Percentiles rank a stretch among this genome's conserved stretches.
These are phyloP conservation scores for Caenorhabditis drosophilae DNA, from an alignment of 2,888 invertebrate species.

Conservation along the genomic window DNA sequence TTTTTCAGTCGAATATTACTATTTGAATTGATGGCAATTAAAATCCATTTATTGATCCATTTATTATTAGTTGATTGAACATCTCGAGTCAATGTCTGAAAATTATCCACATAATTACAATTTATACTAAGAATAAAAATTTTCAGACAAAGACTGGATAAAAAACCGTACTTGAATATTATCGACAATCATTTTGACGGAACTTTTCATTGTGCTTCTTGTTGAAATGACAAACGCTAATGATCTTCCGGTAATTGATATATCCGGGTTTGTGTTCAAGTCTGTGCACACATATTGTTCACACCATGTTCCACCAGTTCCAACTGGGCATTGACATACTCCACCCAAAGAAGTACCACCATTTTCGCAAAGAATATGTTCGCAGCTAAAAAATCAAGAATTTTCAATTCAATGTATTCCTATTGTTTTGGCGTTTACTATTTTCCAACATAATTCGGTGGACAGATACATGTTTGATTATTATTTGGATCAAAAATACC, in stretches of 20 bases:
- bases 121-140: too few species aligned
- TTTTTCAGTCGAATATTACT: slow-evolving; percentile 16
- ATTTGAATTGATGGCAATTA: slow-evolving; percentile 45
- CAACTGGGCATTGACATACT: slow-evolving; percentile 51
- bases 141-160: too few species aligned
- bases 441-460: slow-evolving; percentile 46
- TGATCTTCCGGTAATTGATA: slow-evolving; percentile 41
- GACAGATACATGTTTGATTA: slow-evolving; percentile 54
- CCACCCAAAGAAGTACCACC: slow-evolving; percentile 47
- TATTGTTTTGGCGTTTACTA: slow-evolving; percentile 31
- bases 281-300: slow-evolving; percentile 51
- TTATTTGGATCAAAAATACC: slow-evolving; percentile 54
- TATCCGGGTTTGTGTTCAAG: slow-evolving; percentile 40
- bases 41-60: slow-evolving; percentile 55
- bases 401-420: slow-evolving; percentile 2
- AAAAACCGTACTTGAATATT: too few species aligned
- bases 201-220: slow-evolving; percentile 45
- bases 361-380: slow-evolving; percentile 51
- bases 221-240: slow-evolving; percentile 56
- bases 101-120: slow-evolving; percentile 26
- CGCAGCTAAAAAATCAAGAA: slow-evolving; percentile 35
- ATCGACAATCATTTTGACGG: slow-evolving; percentile 28
- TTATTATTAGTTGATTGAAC: slow-evolving; percentile 38
- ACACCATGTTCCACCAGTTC: slow-evolving; percentile 57
- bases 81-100: slow-evolving; percentile 43